A percentile compares a stretch with the other conserved stretches of the same genome.
Evolutionary conservation across 2,113 vertebrate genomes (phyloP).

Genomic region (Macquaria ambigua): DNA sequence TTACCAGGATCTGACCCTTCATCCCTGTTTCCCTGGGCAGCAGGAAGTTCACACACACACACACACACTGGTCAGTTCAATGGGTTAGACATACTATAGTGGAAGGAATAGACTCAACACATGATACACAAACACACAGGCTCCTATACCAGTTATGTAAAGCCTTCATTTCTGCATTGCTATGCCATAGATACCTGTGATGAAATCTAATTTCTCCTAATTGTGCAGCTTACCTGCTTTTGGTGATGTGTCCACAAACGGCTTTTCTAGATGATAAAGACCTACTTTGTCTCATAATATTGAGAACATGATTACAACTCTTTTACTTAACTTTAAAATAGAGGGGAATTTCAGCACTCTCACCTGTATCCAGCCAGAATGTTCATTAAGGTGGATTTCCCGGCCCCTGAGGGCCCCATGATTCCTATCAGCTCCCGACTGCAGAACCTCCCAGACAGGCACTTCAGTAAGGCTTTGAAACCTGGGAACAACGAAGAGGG

Average conservation of each 20-base stretch:
- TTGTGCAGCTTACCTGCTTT: neutral
- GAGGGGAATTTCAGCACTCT: slow-evolving; percentile 33
- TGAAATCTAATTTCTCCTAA: neutral
- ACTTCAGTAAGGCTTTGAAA: slow-evolving; percentile 96
- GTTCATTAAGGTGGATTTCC: slow-evolving; percentile 99
- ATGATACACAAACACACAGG: neutral
- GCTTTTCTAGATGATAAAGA: neutral
- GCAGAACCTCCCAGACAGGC: slow-evolving; percentile 95
- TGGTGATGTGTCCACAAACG: neutral
- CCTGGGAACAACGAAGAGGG: slow-evolving; percentile 80
- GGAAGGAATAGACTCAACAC: neutral
- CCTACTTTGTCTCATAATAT: neutral
- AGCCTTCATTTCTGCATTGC: neutral
- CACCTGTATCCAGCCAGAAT: slow-evolving; percentile 98
- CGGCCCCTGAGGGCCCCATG: slow-evolving; percentile 97
- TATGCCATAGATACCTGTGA: neutral
- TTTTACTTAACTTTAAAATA: neutral
- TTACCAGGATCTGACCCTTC: slow-evolving; percentile 97
- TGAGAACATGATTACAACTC: neutral
- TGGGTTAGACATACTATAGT: neutral
- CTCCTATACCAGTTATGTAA: neutral
- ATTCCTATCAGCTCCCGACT: slow-evolving; percentile 95
- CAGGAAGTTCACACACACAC: slow-evolving; percentile 2
- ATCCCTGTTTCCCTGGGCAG: slow-evolving; percentile 91
- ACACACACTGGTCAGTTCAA: neutral